Evolutionary conservation across 53 echinoderm and acorn worm genomes (phyloP), one percentile per base, ranked within the genome.

Genomic region (Holothuria scabra): DNA sequence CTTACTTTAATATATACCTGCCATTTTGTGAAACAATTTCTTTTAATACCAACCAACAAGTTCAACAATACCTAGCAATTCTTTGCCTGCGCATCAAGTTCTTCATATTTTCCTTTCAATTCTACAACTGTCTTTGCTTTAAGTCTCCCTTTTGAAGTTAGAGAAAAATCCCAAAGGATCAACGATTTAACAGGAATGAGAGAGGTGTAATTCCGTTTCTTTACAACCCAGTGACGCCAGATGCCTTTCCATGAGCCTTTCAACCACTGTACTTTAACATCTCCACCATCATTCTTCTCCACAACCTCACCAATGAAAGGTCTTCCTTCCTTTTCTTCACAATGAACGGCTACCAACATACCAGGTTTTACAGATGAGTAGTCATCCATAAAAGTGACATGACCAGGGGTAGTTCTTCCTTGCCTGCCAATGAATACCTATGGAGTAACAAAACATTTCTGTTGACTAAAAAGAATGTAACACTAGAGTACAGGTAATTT

Each of bases 331-430:
- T 30, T 52, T 69, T n/a, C 52, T n/a, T n/a, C n/a, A n/a, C n/a
- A n/a, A n/a, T n/a, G n/a, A n/a, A n/a, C n/a, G n/a, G n/a, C n/a
- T n/a, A 74, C 74, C 25, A 74, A 48, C 52, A 74, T 74, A 2
- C 74, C 74, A 20, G 46, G 23, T 74, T 46, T 74, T n/a, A 74
- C 74, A 74, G 74, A 74, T 48, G 74, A 46, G 28, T 48, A 74
- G 28, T 74, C 48, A 28, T 41, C 74, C 46, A 74, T n/a, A 5
- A 46, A 13, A 18, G 48, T 74, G 21, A 52, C 55, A 12, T 46
- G 46, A 23, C 23, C 25, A 74, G n/a, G n/a, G n/a, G n/a, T n/a
- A n/a, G n/a, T n/a, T n/a, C n/a, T n/a, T n/a, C n/a, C n/a, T n/a
- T n/a, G n/a, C n/a, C n/a, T n/a, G n/a, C n/a, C n/a, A n/a, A n/a